phyloP scores from a whole-genome alignment of 2,113 vertebrate species.

The Mobula hypostoma region DNA sequence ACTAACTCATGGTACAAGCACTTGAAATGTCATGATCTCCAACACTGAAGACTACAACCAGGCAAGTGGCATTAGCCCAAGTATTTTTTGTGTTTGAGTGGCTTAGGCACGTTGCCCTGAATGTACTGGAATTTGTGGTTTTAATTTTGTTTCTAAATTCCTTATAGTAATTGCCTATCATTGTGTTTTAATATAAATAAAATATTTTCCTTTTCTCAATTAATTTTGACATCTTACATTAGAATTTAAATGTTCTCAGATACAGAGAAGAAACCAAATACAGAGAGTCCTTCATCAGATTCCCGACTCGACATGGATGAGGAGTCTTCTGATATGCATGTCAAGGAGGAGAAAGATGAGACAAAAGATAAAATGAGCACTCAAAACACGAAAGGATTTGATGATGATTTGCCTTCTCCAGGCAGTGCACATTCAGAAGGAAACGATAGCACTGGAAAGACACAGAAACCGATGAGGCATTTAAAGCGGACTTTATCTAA shows the following conservation, averaged over 20 bases:
- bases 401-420: constrained; percentile 62
- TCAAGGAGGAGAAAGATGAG: constrained; percentile 62
- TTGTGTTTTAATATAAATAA: not conserved
- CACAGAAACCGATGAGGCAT: constrained; percentile 58
- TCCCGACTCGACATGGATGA: constrained; percentile 83
- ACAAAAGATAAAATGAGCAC: constrained; percentile 46
- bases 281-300: constrained; percentile 78
- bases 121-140: too few relatives aligned
- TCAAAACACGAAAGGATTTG: constrained; percentile 46
- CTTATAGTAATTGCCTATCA: not conserved
- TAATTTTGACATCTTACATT: not conserved
- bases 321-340: constrained; percentile 70
- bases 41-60: too few relatives aligned
- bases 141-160: not conserved
- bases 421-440: constrained; percentile 57
- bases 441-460: constrained; percentile 56
- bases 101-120: too few relatives aligned
- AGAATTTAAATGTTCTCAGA: constrained; percentile 53
- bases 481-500: constrained; percentile 71
- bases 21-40: too few relatives aligned
- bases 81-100: too few relatives aligned
- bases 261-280: constrained; percentile 67
- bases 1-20: too few relatives aligned
- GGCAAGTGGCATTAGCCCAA: too few relatives aligned
- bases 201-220: not conserved